Evolutionary conservation across 2,888 invertebrate genomes (phyloP).

Genomic region (Creontiades dilutus): DNA sequence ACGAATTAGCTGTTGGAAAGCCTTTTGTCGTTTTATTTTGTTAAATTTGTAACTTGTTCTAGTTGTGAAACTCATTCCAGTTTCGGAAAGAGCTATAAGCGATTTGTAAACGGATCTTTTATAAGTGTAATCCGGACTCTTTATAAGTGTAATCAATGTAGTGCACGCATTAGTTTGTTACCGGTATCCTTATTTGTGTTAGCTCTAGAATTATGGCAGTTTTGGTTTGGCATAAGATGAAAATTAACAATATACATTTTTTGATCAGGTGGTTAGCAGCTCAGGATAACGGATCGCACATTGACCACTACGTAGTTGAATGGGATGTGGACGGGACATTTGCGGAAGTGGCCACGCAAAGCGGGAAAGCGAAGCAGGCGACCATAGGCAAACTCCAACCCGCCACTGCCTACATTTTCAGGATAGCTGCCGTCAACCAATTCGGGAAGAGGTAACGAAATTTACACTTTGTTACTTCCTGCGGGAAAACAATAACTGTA

Average conservation of each 20-base stretch:
- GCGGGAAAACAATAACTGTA: no score
- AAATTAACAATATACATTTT: neutral
- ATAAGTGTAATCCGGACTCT: no score
- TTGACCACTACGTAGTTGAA: slow-evolving; percentile 88
- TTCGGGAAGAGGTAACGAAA: slow-evolving; percentile 82
- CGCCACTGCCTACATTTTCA: slow-evolving; percentile 89
- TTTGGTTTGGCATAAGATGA: neutral
- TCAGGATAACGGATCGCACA: slow-evolving; percentile 88
- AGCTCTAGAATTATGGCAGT: neutral
- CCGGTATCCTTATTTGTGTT: no score
- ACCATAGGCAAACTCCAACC: slow-evolving; percentile 87
- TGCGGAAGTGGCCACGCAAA: slow-evolving; percentile 83
- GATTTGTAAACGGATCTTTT: no score
- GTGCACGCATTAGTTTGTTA: no score
- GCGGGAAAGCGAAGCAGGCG: slow-evolving; percentile 87
- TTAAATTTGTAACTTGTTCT: no score
- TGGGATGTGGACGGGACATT: slow-evolving; percentile 86
- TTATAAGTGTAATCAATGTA: no score
- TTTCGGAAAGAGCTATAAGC: no score
- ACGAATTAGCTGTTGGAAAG: no score
- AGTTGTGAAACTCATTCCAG: no score
- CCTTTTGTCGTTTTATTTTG: no score
- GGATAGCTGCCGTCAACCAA: slow-evolving; percentile 90
- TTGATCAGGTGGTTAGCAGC: slow-evolving; percentile 83
- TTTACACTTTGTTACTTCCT: no score